Evolutionary conservation across 2,888 invertebrate genomes (phyloP), one percentile per base, ranked within the genome.

Genomic region (Philopedon plagiatum): DNA sequence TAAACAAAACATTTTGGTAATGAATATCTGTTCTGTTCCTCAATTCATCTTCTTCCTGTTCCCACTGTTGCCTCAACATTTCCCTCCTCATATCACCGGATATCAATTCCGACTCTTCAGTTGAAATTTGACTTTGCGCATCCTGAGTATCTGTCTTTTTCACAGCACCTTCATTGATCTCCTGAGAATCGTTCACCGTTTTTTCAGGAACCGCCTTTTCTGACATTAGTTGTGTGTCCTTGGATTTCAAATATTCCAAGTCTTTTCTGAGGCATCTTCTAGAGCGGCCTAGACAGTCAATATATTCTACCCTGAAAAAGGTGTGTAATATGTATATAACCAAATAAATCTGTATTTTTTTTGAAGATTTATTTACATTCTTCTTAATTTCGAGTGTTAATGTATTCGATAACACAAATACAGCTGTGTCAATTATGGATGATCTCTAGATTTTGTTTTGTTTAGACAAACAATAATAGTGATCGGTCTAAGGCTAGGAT

Each of bases 1-100:
- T 94, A 85, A 93, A 96, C 67, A 95, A 88, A 61, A 98, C 89
- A 87, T 98, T 96, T 85, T 97, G 94, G 83, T 98, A 98, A 86
- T 98, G 97, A 60, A 96, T 89, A 85, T 93, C 89, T 71, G 90
- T 87, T 84, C 95, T 93, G 2, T 91, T 88, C 0, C 90, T 83
- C 61, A 95, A 86, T 80, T 92, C 91, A 56, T 87, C 89, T 81
- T 94, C 95, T 80, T 96, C 94, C 75, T 93, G 88, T 80, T 97
- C 95, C 97, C 97, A 98, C 83, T 95, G 93, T 76, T 91, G 88
- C 54, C 95, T 89, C 86, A 95, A 89, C 71, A 93, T 90, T 80
- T 93, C 91, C 44, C 90, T 87, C 80, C 90, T 87, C 80, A 88
- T 89, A 82, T 89, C 89, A 57, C 85, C 83, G 0, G 89, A 89